A percentile compares a stretch with the other conserved stretches of the same genome.
phyloP scores from a whole-genome alignment of 1,140 invertebrate genomes.

The Drosophila simulans region DNA sequence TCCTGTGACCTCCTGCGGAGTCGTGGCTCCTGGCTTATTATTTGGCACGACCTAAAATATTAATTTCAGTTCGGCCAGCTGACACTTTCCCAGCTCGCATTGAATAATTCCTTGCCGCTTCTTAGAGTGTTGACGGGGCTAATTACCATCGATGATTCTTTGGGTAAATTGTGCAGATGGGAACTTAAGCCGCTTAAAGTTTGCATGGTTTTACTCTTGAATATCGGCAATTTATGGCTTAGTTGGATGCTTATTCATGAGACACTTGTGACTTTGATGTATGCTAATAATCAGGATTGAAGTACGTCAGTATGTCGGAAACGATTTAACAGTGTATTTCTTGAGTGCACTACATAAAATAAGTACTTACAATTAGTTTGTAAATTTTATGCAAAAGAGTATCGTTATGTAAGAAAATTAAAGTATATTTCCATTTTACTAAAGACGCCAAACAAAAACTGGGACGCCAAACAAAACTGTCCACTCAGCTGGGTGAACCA shows the following conservation, averaged over 20 bases:
- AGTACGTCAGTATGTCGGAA: background rate
- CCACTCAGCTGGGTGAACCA: conserved; percentile 43
- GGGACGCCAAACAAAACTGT: conserved; percentile 18
- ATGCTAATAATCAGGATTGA: conserved; percentile 15
- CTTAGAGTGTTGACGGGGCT: conserved; percentile 36
- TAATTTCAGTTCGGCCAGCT: conserved; percentile 45
- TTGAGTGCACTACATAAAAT: background rate
- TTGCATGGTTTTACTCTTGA: background rate
- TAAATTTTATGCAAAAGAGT: no score
- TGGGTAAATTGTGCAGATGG: conserved; percentile 17
- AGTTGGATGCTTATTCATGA: conserved; percentile 12
- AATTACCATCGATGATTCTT: conserved; percentile 41
- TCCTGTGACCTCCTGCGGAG: background rate
- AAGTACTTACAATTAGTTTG: background rate
- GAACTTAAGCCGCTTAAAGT: conserved; percentile 29
- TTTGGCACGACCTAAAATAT: conserved; percentile 45
- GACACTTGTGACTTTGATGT: conserved; percentile 37
- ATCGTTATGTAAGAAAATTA: no score
- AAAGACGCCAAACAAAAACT: no score
- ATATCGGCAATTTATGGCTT: conserved; percentile 7
- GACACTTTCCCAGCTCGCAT: conserved; percentile 39
- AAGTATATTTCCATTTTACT: no score
- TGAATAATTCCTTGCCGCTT: conserved; percentile 37
- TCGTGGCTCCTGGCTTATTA: conserved; percentile 14
- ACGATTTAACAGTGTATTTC: background rate